A percentile compares a stretch with the other conserved stretches of the same genome.
These are phyloP conservation scores for Phylloscopus trochilus DNA, from an alignment of 2,113 vertebrate genomes.

Conservation along the genomic window DNA sequence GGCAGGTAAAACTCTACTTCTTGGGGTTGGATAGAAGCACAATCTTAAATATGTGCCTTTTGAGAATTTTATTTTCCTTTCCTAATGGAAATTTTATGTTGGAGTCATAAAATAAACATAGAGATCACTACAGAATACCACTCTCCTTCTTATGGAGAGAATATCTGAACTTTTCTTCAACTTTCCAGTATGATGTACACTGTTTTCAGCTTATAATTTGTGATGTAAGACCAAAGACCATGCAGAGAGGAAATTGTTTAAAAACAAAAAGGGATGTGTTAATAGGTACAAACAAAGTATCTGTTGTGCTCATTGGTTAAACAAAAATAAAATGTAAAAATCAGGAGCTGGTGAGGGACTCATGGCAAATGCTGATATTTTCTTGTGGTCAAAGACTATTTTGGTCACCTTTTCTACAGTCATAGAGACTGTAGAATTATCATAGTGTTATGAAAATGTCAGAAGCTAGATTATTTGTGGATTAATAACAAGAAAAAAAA, in stretches of 20 bases:
- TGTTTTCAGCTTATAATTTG: neutral
- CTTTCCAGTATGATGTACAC: neutral
- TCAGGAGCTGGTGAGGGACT: neutral
- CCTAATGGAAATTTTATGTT: neutral
- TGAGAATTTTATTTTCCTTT: neutral
- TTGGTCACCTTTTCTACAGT: neutral
- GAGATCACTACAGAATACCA: neutral
- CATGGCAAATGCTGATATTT: neutral
- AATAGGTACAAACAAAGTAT: neutral
- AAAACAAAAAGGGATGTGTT: neutral
- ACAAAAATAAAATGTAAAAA: neutral
- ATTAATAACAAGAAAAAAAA: neutral
- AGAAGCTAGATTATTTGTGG: neutral
- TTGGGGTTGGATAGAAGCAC: neutral
- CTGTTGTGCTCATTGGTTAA: neutral
- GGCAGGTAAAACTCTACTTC: neutral
- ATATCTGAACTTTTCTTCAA: neutral
- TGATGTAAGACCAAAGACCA: neutral
- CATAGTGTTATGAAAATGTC: neutral
- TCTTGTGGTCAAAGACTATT: neutral
- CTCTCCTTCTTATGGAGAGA: neutral
- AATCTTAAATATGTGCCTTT: neutral
- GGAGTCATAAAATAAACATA: neutral
- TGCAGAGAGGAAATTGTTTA: neutral
- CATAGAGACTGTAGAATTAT: neutral